These are phyloP conservation scores for Pangasius krempfi DNA, from an alignment of 2,797 vertebrate species.

Conservation along the genomic window DNA sequence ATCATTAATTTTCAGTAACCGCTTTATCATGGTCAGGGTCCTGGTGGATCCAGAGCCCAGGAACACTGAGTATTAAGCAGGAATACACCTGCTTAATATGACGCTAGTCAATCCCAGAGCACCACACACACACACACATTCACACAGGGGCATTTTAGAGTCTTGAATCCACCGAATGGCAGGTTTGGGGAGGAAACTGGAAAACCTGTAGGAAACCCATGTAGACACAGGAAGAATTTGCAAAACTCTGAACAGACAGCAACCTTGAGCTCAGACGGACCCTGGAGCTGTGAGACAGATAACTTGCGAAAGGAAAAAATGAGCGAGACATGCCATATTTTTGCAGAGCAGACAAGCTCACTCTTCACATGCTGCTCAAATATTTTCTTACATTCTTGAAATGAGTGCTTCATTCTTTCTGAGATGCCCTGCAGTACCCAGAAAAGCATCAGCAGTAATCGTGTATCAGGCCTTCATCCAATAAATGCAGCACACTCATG, in stretches of 20 bases:
- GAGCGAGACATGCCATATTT: not conserved
- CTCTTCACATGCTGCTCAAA: not conserved
- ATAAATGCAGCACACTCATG: too few species aligned
- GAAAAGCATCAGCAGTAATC: not conserved
- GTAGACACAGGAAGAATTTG: not conserved
- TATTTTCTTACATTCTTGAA: not conserved
- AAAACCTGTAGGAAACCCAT: not conserved
- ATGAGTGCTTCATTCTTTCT: not conserved
- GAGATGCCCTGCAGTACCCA: not conserved
- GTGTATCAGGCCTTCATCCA: not conserved
- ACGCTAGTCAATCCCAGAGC: not conserved
- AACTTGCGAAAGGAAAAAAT: not conserved
- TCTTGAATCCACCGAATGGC: not conserved
- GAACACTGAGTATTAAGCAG: not conserved
- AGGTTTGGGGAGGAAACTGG: not conserved
- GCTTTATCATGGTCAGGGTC: not conserved
- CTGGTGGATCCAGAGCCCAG: not conserved
- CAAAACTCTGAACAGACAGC: not conserved
- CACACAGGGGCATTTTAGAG: not conserved
- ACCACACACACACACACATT: too few species aligned
- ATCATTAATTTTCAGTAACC: not conserved
- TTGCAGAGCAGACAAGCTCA: not conserved
- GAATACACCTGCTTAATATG: not conserved
- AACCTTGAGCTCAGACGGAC: not conserved
- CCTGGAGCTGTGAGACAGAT: not conserved